A percentile compares a stretch with the other conserved stretches of the same genome.
Conservation (phyloP, 37 sponge, comb jelly and placozoan genomes). For the Theonella swinhoei region DNA sequence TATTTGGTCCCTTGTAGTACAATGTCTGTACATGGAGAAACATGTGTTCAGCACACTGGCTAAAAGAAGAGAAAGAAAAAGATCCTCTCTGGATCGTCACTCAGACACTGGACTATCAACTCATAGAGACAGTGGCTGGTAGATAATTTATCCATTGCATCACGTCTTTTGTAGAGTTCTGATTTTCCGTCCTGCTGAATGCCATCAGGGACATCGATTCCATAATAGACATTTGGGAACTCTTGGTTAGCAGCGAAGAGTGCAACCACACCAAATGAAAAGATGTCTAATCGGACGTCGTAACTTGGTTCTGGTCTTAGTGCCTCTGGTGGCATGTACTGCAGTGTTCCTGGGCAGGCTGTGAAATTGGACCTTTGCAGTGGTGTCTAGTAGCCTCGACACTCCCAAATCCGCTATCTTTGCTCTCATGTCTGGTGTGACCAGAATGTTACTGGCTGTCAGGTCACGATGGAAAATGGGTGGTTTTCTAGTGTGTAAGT, state of each 20-base stretch:
- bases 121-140: background rate
- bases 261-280: slow-evolving; percentile 5
- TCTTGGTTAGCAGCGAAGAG: slow-evolving; percentile 1
- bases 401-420: slow-evolving; percentile 5
- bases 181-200: background rate
- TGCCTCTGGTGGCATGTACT: slow-evolving; percentile 17
- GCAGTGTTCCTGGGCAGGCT: background rate
- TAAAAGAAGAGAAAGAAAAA: too few species aligned
- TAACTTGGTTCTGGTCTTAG: background rate
- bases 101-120: background rate
- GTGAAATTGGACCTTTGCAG: background rate
- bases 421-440: slow-evolving; percentile 1
- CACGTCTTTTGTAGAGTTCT: background rate
- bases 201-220: background rate
- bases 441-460: background rate
- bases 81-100: background rate
- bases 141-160: background rate
- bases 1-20: too few species aligned
- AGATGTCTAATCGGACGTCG: background rate
- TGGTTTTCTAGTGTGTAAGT: slow-evolving; percentile 22
- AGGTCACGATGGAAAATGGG: slow-evolving; percentile 23
- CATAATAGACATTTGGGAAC: background rate
- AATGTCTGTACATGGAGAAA: too few species aligned
- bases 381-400: background rate
- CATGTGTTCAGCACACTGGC: too few species aligned